Evolutionary conservation across 2,888 invertebrate species (phyloP).

Genomic region (Pterostichus madidus): DNA sequence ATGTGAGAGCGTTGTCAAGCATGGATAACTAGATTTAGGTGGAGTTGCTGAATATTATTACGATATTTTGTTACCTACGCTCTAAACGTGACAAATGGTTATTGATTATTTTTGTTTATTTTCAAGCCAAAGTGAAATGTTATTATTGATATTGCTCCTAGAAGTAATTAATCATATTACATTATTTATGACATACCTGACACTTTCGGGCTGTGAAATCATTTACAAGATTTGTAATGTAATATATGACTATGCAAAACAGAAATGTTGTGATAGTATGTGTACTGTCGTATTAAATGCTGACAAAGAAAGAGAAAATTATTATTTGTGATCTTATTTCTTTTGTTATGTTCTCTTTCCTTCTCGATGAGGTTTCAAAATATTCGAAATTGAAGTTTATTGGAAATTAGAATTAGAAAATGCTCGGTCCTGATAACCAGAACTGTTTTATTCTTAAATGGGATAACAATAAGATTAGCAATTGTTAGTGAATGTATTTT

Average conservation of each 20-base stretch:
- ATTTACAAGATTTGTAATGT: not conserved
- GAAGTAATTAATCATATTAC: not conserved
- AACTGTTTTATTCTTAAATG: too few relatives aligned
- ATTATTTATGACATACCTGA: not conserved
- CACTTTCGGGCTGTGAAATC: not conserved
- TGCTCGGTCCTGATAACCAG: too few relatives aligned
- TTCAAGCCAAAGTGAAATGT: not conserved
- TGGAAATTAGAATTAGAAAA: too few relatives aligned
- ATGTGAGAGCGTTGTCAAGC: not conserved
- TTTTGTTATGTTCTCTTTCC: too few relatives aligned
- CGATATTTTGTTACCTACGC: slow-evolving; percentile 25
- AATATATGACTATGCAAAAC: not conserved
- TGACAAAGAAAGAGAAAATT: too few relatives aligned
- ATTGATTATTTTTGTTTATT: not conserved
- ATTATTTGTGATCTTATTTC: too few relatives aligned
- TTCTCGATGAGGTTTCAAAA: too few relatives aligned
- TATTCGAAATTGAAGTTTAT: too few relatives aligned
- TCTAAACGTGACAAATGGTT: slow-evolving; percentile 2
- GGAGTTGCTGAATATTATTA: slow-evolving; percentile 6
- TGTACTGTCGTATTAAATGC: too few relatives aligned
- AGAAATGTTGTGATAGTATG: not conserved
- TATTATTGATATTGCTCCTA: slow-evolving; percentile 19
- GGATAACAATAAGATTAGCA: too few relatives aligned
- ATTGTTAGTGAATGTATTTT: too few relatives aligned
- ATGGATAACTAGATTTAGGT: not conserved